Evolutionary conservation across 2,797 vertebrate genomes (phyloP).

Genomic region (Pangasius djambal): DNA sequence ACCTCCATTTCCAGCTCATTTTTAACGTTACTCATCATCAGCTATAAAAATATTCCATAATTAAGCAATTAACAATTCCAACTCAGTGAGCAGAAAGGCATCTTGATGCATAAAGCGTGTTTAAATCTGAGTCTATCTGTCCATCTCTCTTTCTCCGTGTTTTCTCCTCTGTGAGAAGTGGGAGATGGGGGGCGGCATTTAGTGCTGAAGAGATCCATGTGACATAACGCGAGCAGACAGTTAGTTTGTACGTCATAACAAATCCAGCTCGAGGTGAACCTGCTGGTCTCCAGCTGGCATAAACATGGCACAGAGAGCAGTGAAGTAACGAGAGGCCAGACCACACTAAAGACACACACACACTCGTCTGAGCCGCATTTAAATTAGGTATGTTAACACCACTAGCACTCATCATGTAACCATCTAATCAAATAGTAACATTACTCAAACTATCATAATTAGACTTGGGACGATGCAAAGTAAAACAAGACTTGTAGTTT

Average conservation of each 20-base stretch:
- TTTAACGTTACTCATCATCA: neutral
- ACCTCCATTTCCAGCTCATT: neutral
- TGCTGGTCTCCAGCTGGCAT: conserved; percentile 24
- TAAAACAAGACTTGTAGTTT: neutral
- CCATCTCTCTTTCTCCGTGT: neutral
- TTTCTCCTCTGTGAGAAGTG: neutral
- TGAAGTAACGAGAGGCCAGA: conserved; percentile 23
- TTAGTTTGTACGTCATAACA: conserved; percentile 30
- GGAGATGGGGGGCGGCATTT: conserved; percentile 59
- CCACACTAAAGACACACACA: neutral
- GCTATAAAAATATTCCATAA: conserved; percentile 12
- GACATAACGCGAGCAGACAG: conserved; percentile 62
- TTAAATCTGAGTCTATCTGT: conserved; percentile 43
- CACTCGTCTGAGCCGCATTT: neutral
- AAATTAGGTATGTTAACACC: neutral
- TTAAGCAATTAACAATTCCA: neutral
- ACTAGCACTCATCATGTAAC: neutral
- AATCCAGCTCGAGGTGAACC: conserved; percentile 22
- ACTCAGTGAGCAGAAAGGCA: conserved; percentile 42
- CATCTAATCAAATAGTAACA: neutral
- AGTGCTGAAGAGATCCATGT: conserved; percentile 63
- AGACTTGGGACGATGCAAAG: neutral
- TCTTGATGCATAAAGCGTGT: conserved; percentile 36
- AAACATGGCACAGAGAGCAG: conserved; percentile 9
- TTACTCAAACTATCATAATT: neutral